Evolutionary conservation across 2,797 vertebrate species (phyloP).

Genomic region (Serranus cabrilla): DNA sequence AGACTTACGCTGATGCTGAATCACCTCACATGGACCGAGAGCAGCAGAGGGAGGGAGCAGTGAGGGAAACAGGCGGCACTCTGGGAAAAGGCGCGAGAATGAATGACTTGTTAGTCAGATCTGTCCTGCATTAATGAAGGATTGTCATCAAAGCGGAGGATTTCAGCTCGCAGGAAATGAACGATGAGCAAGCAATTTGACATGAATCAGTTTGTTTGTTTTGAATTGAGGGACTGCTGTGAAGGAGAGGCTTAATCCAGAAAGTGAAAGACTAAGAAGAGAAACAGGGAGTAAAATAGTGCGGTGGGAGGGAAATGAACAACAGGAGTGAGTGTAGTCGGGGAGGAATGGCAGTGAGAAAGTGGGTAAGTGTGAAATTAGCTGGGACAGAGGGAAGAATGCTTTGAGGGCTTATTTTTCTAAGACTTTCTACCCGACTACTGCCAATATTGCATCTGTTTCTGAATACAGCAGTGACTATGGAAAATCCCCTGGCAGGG

Average conservation of each 20-base stretch:
- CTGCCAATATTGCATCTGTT: constrained; percentile 86
- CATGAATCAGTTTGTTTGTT: constrained; percentile 1
- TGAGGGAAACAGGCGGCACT: constrained; percentile 19
- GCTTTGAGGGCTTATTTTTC: constrained; percentile 75
- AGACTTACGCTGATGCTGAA: constrained; percentile 58
- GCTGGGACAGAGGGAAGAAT: constrained; percentile 57
- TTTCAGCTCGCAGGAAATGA: constrained; percentile 22
- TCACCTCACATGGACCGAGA: constrained; percentile 57
- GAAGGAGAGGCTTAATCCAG: neutral
- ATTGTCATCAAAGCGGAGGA: neutral
- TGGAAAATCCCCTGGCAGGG: constrained; percentile 87
- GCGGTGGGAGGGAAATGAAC: constrained; percentile 4
- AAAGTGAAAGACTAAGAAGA: constrained; percentile 19
- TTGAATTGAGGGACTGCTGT: neutral
- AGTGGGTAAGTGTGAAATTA: constrained; percentile 64
- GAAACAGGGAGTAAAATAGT: constrained; percentile 1
- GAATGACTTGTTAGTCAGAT: constrained; percentile 11
- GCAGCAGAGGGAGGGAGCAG: neutral
- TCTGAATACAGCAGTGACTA: constrained; percentile 83
- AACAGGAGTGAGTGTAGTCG: neutral
- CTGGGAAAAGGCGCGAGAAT: neutral
- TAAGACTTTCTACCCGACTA: constrained; percentile 75
- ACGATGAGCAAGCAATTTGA: neutral
- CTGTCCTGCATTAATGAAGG: neutral
- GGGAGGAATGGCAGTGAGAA: constrained; percentile 33